Base-by-base conservation (phyloP, 2,888 invertebrate genomes). In the Litoditis marina region DNA sequence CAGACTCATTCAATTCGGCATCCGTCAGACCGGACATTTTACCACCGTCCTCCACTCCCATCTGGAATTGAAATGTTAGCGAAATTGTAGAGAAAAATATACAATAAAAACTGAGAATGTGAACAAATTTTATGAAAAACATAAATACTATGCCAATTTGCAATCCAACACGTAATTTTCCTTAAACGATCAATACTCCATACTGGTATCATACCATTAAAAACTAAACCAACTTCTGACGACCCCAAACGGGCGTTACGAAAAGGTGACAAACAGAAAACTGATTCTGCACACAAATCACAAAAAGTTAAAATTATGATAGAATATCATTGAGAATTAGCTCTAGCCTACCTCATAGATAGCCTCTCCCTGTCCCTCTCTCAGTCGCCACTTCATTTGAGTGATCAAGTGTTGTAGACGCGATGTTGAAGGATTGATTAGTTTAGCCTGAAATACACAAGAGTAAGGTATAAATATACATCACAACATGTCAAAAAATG, bases 351-450 rank as follows among this genome's bases (percentile, higher is more conserved):
- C 72, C 66, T 95, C 94, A 85, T 99, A 98, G 69, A 98, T 92
- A 0, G 95, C 95, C 84, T 93, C 92, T 0, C 96, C 98, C 73
- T 93, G 91, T 31, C 98, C 93, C 84, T 94, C 93, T 0, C 92
- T 88, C 11, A 99, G 87, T 0, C 98, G 88, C 96, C 96, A 98
- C 86, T 98, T 98, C 88, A 98, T 88, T 89, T 98, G 98, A 0
- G 96, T 98, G 25, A 96, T 93, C 32, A 98, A 86, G 85, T 96
- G 96, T 84, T 98, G 93, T 81, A 94, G 90, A 65, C 96, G 87
- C 77, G 90, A 89, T 83, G 90, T 90, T 27, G 93, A 91, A 0
- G 94, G 92, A 84, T 91, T 91, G 7, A 95, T 90, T 61, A 98
- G 87, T 82, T 95, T 94, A 63, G 96, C 85, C 86, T 96, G 74